Evolutionary conservation across 2,888 invertebrate species (phyloP).

Genomic region (Melipona beecheii): DNA sequence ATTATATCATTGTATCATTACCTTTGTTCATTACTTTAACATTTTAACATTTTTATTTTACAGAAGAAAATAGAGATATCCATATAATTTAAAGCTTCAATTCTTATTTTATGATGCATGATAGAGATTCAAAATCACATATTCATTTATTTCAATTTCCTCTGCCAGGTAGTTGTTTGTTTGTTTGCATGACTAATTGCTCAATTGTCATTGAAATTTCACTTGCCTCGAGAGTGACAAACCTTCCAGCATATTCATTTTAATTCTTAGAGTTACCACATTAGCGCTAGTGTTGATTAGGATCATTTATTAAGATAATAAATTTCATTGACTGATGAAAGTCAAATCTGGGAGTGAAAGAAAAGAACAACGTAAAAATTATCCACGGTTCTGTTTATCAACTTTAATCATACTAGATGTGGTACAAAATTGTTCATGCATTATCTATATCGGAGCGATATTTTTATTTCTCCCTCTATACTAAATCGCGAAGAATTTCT

Average conservation of each 20-base stretch:
- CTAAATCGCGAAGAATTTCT: background rate
- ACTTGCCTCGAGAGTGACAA: background rate
- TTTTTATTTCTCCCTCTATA: background rate
- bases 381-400: constrained; percentile 46
- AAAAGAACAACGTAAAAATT: background rate
- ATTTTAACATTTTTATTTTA: background rate
- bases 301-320: background rate
- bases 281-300: constrained; percentile 24
- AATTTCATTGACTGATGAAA: constrained; percentile 35
- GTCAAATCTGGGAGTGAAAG: background rate
- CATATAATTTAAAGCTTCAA: background rate
- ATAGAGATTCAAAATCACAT: background rate
- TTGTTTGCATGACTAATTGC: background rate
- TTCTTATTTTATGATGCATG: background rate
- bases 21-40: background rate
- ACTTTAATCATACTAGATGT: constrained; percentile 45
- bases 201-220: background rate
- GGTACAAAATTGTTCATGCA: constrained; percentile 35
- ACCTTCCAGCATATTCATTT: background rate
- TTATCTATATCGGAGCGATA: constrained; percentile 21
- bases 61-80: background rate
- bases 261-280: constrained; percentile 11
- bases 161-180: background rate
- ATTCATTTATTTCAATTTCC: background rate
- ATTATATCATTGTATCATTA: background rate